Evolutionary conservation across 2,797 vertebrate genomes (phyloP), one percentile per base, ranked within the genome.

Genomic region (Spheniscus humboldti): DNA sequence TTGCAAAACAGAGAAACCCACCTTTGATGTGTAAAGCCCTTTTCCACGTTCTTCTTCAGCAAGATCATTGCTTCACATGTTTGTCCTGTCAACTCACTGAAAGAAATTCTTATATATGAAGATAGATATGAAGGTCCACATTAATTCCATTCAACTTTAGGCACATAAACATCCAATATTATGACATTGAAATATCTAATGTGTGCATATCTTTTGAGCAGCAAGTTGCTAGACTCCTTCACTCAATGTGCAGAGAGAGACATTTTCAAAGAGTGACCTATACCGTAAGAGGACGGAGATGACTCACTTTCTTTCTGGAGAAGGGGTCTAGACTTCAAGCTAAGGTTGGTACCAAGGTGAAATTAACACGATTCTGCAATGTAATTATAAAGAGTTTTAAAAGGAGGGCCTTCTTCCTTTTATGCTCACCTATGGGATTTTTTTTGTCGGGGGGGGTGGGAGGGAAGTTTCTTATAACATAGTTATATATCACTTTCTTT

Each of bases 371-470:
- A 25, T 43, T 76, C 45, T 53, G 25, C 9, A 71, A 66, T 41
- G 31, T 45, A 52, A 57, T 35, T 62, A 35, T 25, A 59, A 41
- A 15, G 5, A 53, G 6, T 55, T n/a, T 43, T 55, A n/a, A 50
- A 39, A 68, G 5, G 16, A 47, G 1, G 3, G 5, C 6, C 8
- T 27, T 79, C 79, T 63, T 47, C 39, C 17, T 69, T 53, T 63
- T 55, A 43, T 1, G 1, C 2, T 67, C 9, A 37, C 13, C 5
- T 63, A 17, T 33, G 31, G 2, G 22, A 5, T 18, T n/a, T 60
- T 55, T 55, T 53, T 35, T 43, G 10, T 19, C 1, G 35, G 1
- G 5, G 10, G 6, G 8, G 4, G 3, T 59, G 9, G 13, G 8
- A 25, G 8, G 35, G 19, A 50, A 48, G 11, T 57, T 77, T 81